Conservation (phyloP, 2,113 vertebrate species). For the Halichoeres trimaculatus region DNA sequence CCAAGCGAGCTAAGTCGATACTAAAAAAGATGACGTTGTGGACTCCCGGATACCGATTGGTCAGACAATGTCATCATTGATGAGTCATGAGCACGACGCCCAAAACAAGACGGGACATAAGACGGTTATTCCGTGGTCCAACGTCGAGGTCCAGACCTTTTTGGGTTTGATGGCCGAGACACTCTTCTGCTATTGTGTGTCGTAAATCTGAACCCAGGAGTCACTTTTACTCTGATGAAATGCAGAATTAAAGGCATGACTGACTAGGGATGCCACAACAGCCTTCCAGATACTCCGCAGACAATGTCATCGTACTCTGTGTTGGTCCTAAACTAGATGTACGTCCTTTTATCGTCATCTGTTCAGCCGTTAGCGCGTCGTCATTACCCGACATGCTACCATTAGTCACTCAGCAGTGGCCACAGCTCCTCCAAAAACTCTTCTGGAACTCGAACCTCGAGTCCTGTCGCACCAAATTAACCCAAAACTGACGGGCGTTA, state of each 20-base stretch:
- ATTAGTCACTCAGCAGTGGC: slow-evolving; percentile 36
- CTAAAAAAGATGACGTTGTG: no score
- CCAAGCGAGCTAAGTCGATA: no score
- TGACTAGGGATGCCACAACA: background rate
- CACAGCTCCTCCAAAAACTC: slow-evolving; percentile 14
- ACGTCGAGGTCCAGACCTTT: no score
- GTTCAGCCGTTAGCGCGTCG: slow-evolving; percentile 3
- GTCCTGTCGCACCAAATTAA: slow-evolving; percentile 22
- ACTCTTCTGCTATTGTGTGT: background rate
- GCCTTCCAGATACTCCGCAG: background rate
- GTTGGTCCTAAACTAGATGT: slow-evolving; percentile 24
- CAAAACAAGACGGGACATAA: no score
- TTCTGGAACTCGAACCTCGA: slow-evolving; percentile 16
- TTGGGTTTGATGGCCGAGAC: no score
- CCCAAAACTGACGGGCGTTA: background rate
- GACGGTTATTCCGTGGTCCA: no score
- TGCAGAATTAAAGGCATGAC: background rate
- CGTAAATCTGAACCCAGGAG: background rate
- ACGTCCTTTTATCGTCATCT: slow-evolving; percentile 21
- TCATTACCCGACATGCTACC: slow-evolving; percentile 34
- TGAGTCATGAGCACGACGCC: no score
- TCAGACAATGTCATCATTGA: no score
- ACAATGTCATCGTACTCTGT: slow-evolving; percentile 22
- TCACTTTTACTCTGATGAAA: slow-evolving; percentile 11
- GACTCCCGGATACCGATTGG: no score